Base-by-base conservation (phyloP, 2,797 vertebrate genomes). In the Acrocephalus scirpaceus region DNA sequence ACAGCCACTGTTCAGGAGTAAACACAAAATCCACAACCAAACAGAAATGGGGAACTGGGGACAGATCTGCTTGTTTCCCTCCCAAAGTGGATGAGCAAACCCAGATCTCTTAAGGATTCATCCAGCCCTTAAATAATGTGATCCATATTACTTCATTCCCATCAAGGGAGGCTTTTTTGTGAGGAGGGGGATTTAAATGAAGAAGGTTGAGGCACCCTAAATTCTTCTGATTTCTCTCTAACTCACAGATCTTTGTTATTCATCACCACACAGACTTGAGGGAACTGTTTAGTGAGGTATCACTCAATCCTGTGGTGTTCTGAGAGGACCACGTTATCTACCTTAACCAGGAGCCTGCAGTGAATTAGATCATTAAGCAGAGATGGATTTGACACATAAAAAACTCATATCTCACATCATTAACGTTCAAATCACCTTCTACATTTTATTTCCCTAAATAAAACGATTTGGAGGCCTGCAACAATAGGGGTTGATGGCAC, bases 391-490 rank as follows among this genome's bases (percentile, higher is more conserved):
- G 90, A 42, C 60, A 20, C 42, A 66, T 78, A 92, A 85, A 88
- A 94, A 56, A 19, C 34, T 48, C 21, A 0, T 88, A 89, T 87
- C 75, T 93, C 81, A 93, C 89, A 71, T 60, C 48, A 82, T 85
- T 93, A 85, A 16, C 8, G 57, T 64, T 85, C 85, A 92, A 92
- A 84, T 89, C 47, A 32, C 45, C 38, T 32, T 50, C 47, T 60
- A 40, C 42, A 7, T 70, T 85, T 80, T 93, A 85, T 71, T 93
- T 85, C 53, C 56, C 72, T 64, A 93, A 96, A 95, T 77, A 91
- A 88, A 84, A 73, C 16, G 0, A 76, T 87, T 82, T 81, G 18
- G 36, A 82, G 66, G 32, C 32, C 14, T 29, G 30, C 7, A 87
- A 19, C 47, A 48, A 34, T 9, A 32, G 13, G 18, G 22, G 69